Percentiles rank a stretch among this genome's conserved stretches.
Evolutionary conservation across 1,140 invertebrate species (phyloP).

Genomic region (Pseudoatta argentina): DNA sequence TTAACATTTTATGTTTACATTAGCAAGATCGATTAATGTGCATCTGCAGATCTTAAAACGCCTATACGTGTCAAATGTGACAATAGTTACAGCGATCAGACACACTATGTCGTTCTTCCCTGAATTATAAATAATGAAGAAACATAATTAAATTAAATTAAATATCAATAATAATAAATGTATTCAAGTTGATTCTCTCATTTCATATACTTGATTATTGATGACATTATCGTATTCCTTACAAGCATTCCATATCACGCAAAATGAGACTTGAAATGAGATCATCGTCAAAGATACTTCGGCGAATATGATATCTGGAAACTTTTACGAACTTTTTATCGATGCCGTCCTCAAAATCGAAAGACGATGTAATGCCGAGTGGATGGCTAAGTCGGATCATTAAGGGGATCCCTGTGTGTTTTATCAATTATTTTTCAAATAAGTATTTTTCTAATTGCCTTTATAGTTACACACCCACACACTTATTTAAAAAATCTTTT

Average conservation of each 20-base stretch:
- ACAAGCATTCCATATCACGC: background rate
- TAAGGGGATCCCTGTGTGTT: background rate
- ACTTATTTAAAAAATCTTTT: too few relatives aligned
- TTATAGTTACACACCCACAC: too few relatives aligned
- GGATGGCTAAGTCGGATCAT: constrained; percentile 10
- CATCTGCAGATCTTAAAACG: background rate
- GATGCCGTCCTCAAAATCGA: background rate
- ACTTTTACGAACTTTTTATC: constrained; percentile 13
- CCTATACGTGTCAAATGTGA: background rate
- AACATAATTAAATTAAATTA: too few relatives aligned
- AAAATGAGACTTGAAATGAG: background rate
- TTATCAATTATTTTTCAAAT: too few relatives aligned
- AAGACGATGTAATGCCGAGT: background rate
- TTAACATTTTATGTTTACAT: constrained; percentile 15
- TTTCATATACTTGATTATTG: constrained; percentile 1
- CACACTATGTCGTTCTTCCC: constrained; percentile 4
- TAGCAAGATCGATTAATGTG: constrained; percentile 24
- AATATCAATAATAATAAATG: background rate
- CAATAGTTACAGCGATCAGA: constrained; percentile 8
- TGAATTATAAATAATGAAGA: constrained; percentile 35
- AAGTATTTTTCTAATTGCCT: too few relatives aligned
- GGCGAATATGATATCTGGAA: background rate
- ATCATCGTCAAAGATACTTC: background rate
- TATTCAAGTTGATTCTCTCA: background rate
- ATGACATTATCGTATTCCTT: constrained; percentile 10